phyloP scores from a whole-genome alignment of 2,797 vertebrate species.

The Sebastolobus alascanus region DNA sequence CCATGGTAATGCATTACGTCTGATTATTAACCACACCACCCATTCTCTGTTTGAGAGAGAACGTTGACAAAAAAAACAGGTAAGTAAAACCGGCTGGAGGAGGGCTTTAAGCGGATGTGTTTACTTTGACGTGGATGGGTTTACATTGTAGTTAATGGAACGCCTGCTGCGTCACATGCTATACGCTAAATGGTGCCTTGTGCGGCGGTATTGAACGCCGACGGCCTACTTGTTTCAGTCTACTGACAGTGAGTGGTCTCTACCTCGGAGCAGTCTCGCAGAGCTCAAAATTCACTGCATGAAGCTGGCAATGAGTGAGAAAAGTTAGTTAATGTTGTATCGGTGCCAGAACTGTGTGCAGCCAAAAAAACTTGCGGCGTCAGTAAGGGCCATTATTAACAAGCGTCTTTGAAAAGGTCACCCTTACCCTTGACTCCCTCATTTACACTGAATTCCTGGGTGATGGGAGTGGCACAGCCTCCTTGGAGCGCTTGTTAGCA shows the following conservation, averaged over 20 bases:
- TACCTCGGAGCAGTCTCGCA: neutral
- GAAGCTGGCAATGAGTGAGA: neutral
- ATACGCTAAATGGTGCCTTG: no score
- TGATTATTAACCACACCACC: no score
- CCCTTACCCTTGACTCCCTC: conserved; percentile 50
- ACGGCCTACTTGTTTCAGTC: neutral
- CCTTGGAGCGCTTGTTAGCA: conserved; percentile 51
- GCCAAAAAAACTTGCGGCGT: conserved; percentile 13
- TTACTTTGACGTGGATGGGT: no score
- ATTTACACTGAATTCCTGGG: conserved; percentile 30
- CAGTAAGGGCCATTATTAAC: conserved; percentile 25
- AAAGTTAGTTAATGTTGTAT: neutral
- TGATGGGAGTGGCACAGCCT: conserved; percentile 29
- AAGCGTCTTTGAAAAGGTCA: conserved; percentile 61
- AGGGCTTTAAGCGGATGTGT: no score
- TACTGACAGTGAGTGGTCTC: neutral
- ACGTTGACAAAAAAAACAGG: no score
- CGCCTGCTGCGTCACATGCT: no score
- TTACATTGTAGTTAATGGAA: no score
- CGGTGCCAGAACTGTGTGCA: neutral
- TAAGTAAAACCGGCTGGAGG: no score
- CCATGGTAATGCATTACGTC: no score
- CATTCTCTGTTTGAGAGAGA: no score
- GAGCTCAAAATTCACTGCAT: neutral
- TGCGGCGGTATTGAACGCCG: no score